Percentiles rank a stretch among this genome's conserved stretches.
Evolutionary conservation across 2,888 invertebrate species (phyloP).

Genomic region (Eupsilia transversa): DNA sequence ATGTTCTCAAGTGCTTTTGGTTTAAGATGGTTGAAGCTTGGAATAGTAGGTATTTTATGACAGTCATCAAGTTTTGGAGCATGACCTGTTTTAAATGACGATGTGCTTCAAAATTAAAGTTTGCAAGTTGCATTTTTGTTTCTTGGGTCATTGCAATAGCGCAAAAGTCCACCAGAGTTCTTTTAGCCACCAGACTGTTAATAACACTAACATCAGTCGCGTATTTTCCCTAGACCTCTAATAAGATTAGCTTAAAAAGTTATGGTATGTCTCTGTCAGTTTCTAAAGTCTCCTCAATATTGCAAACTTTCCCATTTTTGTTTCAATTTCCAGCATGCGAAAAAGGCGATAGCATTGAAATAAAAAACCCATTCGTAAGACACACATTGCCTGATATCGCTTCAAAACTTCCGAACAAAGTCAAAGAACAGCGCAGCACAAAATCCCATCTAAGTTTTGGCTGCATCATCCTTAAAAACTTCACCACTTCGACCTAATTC

Average conservation of each 20-base stretch:
- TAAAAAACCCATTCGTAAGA: neutral
- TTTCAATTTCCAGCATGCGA: neutral
- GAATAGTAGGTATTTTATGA: constrained; percentile 6
- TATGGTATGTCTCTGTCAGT: too few relatives aligned
- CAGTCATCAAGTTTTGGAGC: neutral
- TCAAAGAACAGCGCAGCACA: constrained; percentile 31
- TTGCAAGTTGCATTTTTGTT: neutral
- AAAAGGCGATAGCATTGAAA: neutral
- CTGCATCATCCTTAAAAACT: constrained; percentile 42
- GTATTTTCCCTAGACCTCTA: too few relatives aligned
- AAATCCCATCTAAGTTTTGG: constrained; percentile 47
- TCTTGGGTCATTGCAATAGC: neutral
- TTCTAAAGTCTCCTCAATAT: too few relatives aligned
- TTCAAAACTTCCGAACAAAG: constrained; percentile 13
- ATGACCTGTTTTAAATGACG: neutral
- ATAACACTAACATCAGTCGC: too few relatives aligned
- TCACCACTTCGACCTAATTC: constrained; percentile 20
- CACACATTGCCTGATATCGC: neutral
- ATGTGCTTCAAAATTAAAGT: neutral
- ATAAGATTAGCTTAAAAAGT: too few relatives aligned
- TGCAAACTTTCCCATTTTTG: too few relatives aligned
- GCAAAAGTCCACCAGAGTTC: too few relatives aligned
- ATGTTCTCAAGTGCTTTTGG: constrained; percentile 42
- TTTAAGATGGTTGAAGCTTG: neutral
- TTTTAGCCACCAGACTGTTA: too few relatives aligned